Conservation (phyloP, 2,888 invertebrate species). For the Mycalesis mineus region DNA sequence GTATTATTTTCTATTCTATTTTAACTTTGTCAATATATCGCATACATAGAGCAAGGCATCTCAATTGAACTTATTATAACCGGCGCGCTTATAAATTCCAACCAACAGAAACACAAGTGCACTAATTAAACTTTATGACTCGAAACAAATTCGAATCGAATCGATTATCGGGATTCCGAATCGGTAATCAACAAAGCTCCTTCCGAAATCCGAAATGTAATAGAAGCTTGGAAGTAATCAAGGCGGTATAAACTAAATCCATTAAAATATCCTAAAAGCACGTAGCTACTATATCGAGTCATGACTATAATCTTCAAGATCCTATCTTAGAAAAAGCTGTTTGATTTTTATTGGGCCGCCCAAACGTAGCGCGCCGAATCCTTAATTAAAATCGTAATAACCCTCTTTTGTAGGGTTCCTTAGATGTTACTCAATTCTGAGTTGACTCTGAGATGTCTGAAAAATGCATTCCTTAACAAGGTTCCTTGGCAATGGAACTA, state of each 20-base stretch:
- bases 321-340: slow-evolving; percentile 36
- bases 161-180: slow-evolving; percentile 8
- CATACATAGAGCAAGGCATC: no score
- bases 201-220: slow-evolving; percentile 15
- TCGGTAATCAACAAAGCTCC: slow-evolving; percentile 14
- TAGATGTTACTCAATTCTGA: no score
- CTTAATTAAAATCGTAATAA: slow-evolving; percentile 49
- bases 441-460: no score
- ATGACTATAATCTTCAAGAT: slow-evolving; percentile 28
- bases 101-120: not conserved
- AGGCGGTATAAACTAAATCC: slow-evolving; percentile 40
- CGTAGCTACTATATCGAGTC: slow-evolving; percentile 26
- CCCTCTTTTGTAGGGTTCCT: slow-evolving; percentile 17
- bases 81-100: not conserved
- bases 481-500: no score
- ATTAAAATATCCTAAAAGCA: slow-evolving; percentile 24
- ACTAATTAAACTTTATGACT: slow-evolving; percentile 8
- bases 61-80: not conserved
- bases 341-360: slow-evolving; percentile 40
- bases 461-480: no score
- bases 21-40: no score
- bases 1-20: no score
- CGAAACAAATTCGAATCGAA: slow-evolving; percentile 14
- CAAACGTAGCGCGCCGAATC: slow-evolving; percentile 58
- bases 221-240: slow-evolving; percentile 25